Base-by-base conservation (phyloP, 2,888 invertebrate genomes). In the Lysandra coridon region DNA sequence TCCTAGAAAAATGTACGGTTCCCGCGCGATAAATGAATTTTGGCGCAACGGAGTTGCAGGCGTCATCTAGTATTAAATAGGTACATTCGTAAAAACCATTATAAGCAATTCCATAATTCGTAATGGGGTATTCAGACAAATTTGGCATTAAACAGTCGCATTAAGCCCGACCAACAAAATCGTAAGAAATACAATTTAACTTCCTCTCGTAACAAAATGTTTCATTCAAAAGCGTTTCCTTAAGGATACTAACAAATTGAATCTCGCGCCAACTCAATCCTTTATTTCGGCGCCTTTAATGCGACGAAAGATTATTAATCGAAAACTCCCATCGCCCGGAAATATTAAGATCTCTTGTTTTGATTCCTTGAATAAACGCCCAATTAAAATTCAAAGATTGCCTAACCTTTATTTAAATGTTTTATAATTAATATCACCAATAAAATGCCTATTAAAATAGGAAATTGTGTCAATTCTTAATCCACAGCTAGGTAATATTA, bases 171-270 rank as follows among this genome's bases (percentile, higher is more conserved):
- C 87, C 85, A 83, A 86, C 86, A 83, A 83, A 85, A 84, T 86
- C 87, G 87, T 88, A 90, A 91, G 90, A 90, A 92, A 92, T 88
- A 91, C 91, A 92, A 92, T 92, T 91, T 91, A 92, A 91, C 91
- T 92, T 92, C 85, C 84, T 85, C 85, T 83, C 83, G 85, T 83
- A 90, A 90, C 88, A 90, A 89, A 92, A 91, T 90, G 90, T 91
- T 93, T 90, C 89, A 90, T 91, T 91, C 88, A 87, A 88, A 90
- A 90, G 85, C 88, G 85, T 92, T 92, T 91, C 89, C 89, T 90
- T 87, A 88, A 90, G 88, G 90, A 90, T 90, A 90, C 89, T 91
- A 90, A 90, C 89, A 91, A 93, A 93, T 92, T 92, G 90, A 90
- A 92, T 92, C 90, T 90, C 88, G 90, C 90, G 90, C 89, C 88